phyloP scores from a whole-genome alignment of 1,140 invertebrate species.

The Tyrophagus putrescentiae region DNA sequence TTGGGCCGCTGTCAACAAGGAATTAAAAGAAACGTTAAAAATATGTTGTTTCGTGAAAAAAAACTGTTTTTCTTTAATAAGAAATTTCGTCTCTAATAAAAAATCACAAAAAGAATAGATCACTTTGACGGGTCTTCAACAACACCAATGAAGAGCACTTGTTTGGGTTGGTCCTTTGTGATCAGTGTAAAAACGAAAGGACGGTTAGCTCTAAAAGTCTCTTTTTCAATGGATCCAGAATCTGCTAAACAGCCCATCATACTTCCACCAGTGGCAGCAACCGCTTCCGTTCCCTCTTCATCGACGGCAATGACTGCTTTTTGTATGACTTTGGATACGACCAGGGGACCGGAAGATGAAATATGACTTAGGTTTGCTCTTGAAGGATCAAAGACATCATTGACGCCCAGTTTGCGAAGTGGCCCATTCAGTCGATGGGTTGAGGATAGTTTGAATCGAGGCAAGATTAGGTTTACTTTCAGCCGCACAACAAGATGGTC shows the following conservation, averaged over 20 bases:
- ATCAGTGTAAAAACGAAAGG: constrained; percentile 1
- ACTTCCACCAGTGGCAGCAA: constrained; percentile 47
- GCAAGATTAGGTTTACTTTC: constrained; percentile 47
- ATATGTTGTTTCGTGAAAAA: no score
- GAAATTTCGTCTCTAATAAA: no score
- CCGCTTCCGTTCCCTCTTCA: constrained; percentile 59
- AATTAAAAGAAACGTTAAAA: no score
- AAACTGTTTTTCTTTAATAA: no score
- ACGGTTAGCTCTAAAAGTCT: constrained; percentile 1
- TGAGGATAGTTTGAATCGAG: constrained; percentile 59
- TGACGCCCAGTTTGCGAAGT: constrained; percentile 49
- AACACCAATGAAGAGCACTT: background rate
- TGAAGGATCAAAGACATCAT: constrained; percentile 45
- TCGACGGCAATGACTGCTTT: constrained; percentile 66
- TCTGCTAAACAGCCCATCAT: no score
- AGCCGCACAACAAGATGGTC: constrained; percentile 20
- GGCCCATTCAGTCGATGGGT: constrained; percentile 45
- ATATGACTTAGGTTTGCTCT: constrained; percentile 38
- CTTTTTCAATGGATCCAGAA: constrained; percentile 33
- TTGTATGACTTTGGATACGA: constrained; percentile 50
- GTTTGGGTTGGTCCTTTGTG: background rate
- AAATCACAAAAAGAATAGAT: no score
- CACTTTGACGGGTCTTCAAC: background rate
- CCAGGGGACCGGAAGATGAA: constrained; percentile 35
- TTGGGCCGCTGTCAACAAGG: no score